These are phyloP conservation scores for Cepphus grylle DNA, from an alignment of 2,113 vertebrate species.

Conservation along the genomic window DNA sequence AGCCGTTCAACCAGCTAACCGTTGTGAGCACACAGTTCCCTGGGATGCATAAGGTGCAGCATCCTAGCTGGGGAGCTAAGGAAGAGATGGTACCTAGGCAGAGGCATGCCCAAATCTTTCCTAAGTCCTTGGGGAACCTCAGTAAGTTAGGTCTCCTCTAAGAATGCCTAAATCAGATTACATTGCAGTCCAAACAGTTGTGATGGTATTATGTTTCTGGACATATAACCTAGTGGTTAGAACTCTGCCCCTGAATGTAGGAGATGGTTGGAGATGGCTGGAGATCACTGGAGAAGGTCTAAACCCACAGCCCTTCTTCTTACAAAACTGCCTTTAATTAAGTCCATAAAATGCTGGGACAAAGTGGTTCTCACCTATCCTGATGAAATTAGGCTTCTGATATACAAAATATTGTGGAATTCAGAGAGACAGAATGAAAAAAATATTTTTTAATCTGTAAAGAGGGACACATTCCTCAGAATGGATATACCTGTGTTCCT, in stretches of 20 bases:
- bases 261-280: not conserved
- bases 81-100: not conserved
- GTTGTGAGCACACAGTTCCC: not conserved
- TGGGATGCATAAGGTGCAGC: not conserved
- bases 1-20: not conserved
- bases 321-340: not conserved
- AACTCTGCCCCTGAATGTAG: not conserved
- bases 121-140: not conserved
- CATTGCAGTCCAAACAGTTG: not conserved
- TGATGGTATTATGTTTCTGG: not conserved
- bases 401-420: not conserved
- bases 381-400: not conserved
- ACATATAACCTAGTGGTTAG: not conserved
- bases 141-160: not conserved
- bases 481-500: not conserved
- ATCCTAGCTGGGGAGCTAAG: not conserved
- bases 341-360: not conserved
- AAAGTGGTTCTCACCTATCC: not conserved
- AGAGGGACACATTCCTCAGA: not conserved
- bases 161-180: not conserved
- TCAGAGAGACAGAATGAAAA: not conserved
- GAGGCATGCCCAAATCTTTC: not conserved
- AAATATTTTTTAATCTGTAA: not conserved
- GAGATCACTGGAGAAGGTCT: not conserved
- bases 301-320: not conserved